These are phyloP conservation scores for Enteromius unitaeniatus DNA, from an alignment of 2,797 vertebrate genomes.

Conservation along the genomic window DNA sequence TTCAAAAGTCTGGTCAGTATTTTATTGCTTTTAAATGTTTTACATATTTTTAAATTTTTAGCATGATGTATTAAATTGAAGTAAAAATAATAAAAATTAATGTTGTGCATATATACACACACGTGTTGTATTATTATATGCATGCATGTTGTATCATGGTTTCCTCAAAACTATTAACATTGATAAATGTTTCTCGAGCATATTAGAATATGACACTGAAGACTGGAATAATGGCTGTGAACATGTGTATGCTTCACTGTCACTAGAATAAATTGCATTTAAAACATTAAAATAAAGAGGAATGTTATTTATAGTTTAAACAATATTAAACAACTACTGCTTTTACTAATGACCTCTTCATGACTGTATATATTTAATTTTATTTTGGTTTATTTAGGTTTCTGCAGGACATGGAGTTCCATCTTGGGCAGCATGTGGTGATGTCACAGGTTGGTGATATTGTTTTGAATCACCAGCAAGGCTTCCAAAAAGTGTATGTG, in stretches of 20 bases:
- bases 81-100: too few relatives aligned
- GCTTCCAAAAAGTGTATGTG: slow-evolving; percentile 76
- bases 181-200: neutral
- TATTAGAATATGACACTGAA: neutral
- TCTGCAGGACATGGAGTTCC: slow-evolving; percentile 77
- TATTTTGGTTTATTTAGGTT: slow-evolving; percentile 70
- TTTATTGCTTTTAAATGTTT: too few relatives aligned
- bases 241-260: neutral
- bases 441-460: slow-evolving; percentile 77
- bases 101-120: too few relatives aligned
- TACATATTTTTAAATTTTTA: too few relatives aligned
- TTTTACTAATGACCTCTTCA: neutral
- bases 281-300: neutral
- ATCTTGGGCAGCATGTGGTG: slow-evolving; percentile 71
- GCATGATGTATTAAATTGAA: too few relatives aligned
- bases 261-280: neutral
- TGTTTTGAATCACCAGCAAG: slow-evolving; percentile 72
- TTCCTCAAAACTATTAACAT: neutral
- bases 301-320: neutral
- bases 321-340: neutral
- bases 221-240: neutral
- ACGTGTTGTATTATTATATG: too few relatives aligned
- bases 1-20: neutral
- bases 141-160: too few relatives aligned
- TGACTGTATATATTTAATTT: neutral